Conservation (phyloP, 35 echinoderm and acorn worm species). For the Apostichopus parvimensis region DNA sequence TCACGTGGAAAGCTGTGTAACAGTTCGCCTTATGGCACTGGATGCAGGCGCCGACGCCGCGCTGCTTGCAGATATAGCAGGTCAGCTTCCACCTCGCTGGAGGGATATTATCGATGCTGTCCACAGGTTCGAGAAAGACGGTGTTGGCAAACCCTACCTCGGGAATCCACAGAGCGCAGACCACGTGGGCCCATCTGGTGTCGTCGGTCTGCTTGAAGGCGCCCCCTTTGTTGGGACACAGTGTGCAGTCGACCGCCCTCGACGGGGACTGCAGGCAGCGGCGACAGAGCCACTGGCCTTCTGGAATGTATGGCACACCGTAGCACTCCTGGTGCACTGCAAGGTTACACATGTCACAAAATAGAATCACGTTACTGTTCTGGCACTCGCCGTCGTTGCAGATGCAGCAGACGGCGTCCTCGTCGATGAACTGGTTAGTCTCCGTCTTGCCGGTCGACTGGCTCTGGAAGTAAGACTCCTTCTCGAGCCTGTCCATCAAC, state of each 20-base stretch:
- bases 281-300: constrained; percentile 98
- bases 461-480: constrained; percentile 98
- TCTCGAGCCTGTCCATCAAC: constrained; percentile 97
- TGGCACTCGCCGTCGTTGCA: constrained; percentile 98
- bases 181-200: constrained; percentile 94
- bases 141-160: constrained; percentile 99
- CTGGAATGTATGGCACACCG: constrained; percentile 99
- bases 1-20: constrained; percentile 98
- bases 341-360: constrained; percentile 99
- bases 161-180: constrained; percentile 98
- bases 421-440: constrained; percentile 91
- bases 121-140: constrained; percentile 98
- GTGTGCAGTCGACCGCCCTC: constrained; percentile 93
- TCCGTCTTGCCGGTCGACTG: constrained; percentile 89
- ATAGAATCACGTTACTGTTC: constrained; percentile 98
- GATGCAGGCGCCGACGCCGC: constrained; percentile 94
- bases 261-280: constrained; percentile 97
- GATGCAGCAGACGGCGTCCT: constrained; percentile 99
- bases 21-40: constrained; percentile 99
- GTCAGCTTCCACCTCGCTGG: constrained; percentile 97
- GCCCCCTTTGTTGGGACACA: constrained; percentile 99
- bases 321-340: constrained; percentile 99
- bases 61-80: constrained; percentile 99
- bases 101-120: constrained; percentile 95
- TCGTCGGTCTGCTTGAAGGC: constrained; percentile 99